A percentile compares a stretch with the other conserved stretches of the same genome.
phyloP scores from a whole-genome alignment of 2,888 invertebrate genomes.

The Ecliptopera silaceata region DNA sequence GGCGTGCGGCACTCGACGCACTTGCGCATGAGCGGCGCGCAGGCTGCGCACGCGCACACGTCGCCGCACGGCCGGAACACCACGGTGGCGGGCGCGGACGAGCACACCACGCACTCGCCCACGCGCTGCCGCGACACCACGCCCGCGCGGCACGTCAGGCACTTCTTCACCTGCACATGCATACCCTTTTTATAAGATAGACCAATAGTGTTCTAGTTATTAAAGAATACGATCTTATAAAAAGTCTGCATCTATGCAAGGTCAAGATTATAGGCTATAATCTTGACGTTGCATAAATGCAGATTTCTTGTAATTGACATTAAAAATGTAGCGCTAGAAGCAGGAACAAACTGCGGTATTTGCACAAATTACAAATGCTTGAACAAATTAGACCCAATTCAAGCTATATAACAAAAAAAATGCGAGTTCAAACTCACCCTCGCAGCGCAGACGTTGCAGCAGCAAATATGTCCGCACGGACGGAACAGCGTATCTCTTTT shows the following conservation, averaged over 20 bases:
- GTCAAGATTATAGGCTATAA: too few relatives aligned
- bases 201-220: too few relatives aligned
- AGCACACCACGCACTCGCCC: constrained; percentile 98
- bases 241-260: too few relatives aligned
- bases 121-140: constrained; percentile 92
- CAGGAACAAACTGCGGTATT: too few relatives aligned
- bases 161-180: constrained; percentile 93
- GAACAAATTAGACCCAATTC: too few relatives aligned
- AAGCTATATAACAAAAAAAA: too few relatives aligned
- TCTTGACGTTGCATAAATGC: too few relatives aligned
- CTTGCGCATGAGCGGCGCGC: constrained; percentile 98
- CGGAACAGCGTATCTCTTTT: constrained; percentile 95
- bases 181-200: too few relatives aligned
- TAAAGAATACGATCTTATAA: too few relatives aligned
- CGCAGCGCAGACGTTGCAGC: constrained; percentile 94
- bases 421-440: constrained; percentile 68
- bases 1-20: constrained; percentile 97
- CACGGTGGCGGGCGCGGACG: constrained; percentile 95
- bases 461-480: constrained; percentile 96
- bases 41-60: constrained; percentile 93
- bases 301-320: too few relatives aligned
- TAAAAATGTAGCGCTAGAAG: too few relatives aligned
- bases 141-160: constrained; percentile 94
- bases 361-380: too few relatives aligned
- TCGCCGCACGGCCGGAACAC: constrained; percentile 98